Conservation (phyloP, 1,140 invertebrate species). For the Asobara japonica region DNA sequence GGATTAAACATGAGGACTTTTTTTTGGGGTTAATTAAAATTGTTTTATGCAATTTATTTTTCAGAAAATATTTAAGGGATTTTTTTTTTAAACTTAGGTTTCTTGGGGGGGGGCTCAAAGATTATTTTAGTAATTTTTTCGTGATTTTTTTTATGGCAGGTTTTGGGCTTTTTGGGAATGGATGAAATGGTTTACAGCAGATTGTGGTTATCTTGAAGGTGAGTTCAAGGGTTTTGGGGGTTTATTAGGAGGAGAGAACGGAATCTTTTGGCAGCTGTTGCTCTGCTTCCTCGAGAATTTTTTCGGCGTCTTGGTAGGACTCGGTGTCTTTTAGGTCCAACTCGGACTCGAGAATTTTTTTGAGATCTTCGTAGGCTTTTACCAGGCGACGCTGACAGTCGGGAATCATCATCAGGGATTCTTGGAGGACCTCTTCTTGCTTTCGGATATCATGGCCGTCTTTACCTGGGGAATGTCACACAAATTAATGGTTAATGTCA, state of each 20-base stretch:
- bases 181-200: no score
- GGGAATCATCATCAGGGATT: slow-evolving; percentile 89
- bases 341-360: slow-evolving; percentile 78
- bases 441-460: slow-evolving; percentile 88
- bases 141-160: no score
- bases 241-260: slow-evolving; percentile 3
- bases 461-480: slow-evolving; percentile 73
- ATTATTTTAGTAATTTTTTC: no score
- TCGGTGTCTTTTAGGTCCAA: slow-evolving; percentile 80
- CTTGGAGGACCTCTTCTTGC: slow-evolving; percentile 88
- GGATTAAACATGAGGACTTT: not conserved
- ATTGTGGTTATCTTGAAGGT: not conserved
- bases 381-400: slow-evolving; percentile 83
- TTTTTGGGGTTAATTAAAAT: no score
- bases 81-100: no score
- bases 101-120: no score
- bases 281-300: slow-evolving; percentile 77
- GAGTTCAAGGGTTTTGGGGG: not conserved
- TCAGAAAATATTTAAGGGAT: no score
- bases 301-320: slow-evolving; percentile 75
- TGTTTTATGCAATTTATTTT: no score
- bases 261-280: slow-evolving; percentile 64
- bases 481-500: no score
- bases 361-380: slow-evolving; percentile 80
- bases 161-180: no score